These are phyloP conservation scores for Ellobium chinense DNA, from an alignment of 2,888 invertebrate genomes.

Conservation along the genomic window DNA sequence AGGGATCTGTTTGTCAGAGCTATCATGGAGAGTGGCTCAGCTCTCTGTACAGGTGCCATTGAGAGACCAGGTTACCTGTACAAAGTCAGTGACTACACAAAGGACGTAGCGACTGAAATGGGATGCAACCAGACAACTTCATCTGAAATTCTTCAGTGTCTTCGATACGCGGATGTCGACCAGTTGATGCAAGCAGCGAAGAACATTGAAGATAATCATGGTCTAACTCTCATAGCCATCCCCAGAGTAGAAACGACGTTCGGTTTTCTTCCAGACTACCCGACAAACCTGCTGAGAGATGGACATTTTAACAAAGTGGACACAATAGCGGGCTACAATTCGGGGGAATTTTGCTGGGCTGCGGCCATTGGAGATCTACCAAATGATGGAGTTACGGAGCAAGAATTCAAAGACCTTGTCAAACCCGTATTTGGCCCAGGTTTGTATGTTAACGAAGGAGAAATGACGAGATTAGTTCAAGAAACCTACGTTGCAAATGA, in stretches of 20 bases:
- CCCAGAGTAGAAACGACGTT: constrained; percentile 35
- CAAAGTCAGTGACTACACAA: neutral
- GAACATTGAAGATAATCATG: neutral
- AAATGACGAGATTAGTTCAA: neutral
- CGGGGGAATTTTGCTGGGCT: neutral
- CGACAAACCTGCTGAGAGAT: neutral
- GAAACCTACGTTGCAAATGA: neutral
- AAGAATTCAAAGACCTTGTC: neutral
- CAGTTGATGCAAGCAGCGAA: neutral
- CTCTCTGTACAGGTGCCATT: neutral
- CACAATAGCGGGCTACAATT: neutral
- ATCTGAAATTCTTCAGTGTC: neutral
- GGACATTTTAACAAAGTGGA: constrained; percentile 27
- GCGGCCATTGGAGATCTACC: neutral
- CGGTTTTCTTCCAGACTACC: constrained; percentile 30
- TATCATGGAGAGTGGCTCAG: neutral
- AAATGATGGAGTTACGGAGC: constrained; percentile 1
- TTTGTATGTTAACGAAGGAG: neutral
- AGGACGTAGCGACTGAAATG: neutral
- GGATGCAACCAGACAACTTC: neutral
- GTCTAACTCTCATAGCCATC: too few species aligned
- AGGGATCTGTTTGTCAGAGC: neutral
- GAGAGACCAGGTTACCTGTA: neutral
- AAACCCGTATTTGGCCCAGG: neutral
- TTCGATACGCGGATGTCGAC: neutral